Conservation (phyloP, 2,797 vertebrate species). For the Parauchenoglanis ngamensis region DNA sequence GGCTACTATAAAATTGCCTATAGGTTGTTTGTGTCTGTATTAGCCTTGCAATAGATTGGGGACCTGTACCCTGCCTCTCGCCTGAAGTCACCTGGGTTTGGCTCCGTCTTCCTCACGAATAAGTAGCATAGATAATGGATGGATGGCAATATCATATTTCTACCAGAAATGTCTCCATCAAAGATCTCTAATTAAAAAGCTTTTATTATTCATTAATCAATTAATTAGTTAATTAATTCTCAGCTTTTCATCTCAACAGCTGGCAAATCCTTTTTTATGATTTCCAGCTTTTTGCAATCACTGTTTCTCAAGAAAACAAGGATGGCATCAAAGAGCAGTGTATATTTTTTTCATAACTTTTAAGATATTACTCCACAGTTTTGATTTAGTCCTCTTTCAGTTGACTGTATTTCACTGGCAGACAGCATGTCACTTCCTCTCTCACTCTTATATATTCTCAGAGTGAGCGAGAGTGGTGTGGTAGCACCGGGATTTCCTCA, state of each 20-base stretch:
- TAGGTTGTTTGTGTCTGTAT: no score
- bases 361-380: neutral
- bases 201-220: neutral
- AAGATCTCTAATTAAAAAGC: neutral
- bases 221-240: neutral
- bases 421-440: conserved; percentile 8
- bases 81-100: no score
- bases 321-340: neutral
- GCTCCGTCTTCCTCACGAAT: no score
- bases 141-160: neutral
- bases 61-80: no score
- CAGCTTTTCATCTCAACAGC: neutral
- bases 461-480: conserved; percentile 33
- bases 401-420: neutral
- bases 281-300: neutral
- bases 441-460: conserved; percentile 3
- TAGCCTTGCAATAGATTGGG: no score
- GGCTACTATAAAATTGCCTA: no score
- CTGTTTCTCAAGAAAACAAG: neutral
- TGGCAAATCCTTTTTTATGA: neutral
- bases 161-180: neutral
- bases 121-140: no score
- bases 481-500: conserved; percentile 53
- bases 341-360: neutral
- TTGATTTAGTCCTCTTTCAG: neutral